Evolutionary conservation across 2,888 invertebrate species (phyloP), one percentile per base, ranked within the genome.

Genomic region (Watsonalla cultraria): DNA sequence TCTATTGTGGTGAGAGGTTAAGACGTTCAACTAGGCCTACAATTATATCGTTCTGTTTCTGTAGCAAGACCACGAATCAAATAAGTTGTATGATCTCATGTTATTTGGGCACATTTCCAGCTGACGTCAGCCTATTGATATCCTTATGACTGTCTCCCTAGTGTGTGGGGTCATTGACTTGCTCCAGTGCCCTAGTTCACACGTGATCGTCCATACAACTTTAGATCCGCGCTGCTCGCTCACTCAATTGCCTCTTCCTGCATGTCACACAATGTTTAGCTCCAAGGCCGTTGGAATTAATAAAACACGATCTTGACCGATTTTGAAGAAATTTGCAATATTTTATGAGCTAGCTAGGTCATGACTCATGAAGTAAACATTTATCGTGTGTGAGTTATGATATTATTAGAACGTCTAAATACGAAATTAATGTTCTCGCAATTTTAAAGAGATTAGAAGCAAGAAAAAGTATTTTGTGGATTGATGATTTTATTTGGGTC

Each of bases 231-330:
- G 79, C 69, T 70, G 74, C 74, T 59, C 62, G 66, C 72, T 80
- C 77, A 70, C 67, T 78, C 84, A 86, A 88, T 89, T 84, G 78
- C 62, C 68, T 66, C 79, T 85, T 89, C 88, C 87, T 82, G 86
- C 66, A 64, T 73, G 71, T 48, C 33, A 35, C 34, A 80, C 84
- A 80, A 73, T 79, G 74, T 76, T 74, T 70, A 68, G 72, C 68
- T 65, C 71, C 81, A 85, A 87, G 85, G 84, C 66, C 80, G 65
- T 58, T 68, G 66, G 64, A 70, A 68, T 62, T 54, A 62, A 42
- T 55, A 60, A 63, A 53, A 51, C 53, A 47, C 9, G 8, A 7
- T 37, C 7, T 37, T 37, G 7, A 37, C 7, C 37, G 37, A 37
- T 37, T 37, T 37, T 8, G 8, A 37, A 37, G 37, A 37, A 37